Percentiles rank a stretch among this genome's conserved stretches.
Evolutionary conservation across 2,888 invertebrate species (phyloP).

Genomic region (Ochlodes sylvanus): DNA sequence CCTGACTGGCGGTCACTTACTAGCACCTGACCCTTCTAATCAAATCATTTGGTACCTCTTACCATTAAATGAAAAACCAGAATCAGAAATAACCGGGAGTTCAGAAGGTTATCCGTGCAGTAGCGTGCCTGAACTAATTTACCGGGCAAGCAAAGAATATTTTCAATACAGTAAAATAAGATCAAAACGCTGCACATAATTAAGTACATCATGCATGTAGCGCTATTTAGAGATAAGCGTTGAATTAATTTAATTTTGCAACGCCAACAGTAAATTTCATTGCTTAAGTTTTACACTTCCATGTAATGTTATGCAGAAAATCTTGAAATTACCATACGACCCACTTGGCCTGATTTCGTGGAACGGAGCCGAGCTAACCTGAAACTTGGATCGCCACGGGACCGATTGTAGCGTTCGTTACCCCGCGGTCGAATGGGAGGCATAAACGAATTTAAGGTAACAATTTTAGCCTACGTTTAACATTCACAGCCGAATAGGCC

Average conservation of each 20-base stretch:
- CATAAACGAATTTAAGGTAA: constrained; percentile 78
- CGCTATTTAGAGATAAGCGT: too few species aligned
- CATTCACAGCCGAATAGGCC: constrained; percentile 57
- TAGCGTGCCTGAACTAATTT: too few species aligned
- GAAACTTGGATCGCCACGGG: constrained; percentile 69
- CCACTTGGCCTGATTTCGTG: constrained; percentile 65
- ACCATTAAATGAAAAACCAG: too few species aligned
- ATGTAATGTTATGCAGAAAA: constrained; percentile 43
- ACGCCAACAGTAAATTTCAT: constrained; percentile 21
- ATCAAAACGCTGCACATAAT: too few species aligned
- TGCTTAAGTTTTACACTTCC: constrained; percentile 21
- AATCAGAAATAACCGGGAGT: too few species aligned
- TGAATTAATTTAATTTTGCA: constrained; percentile 10
- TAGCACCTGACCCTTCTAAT: too few species aligned
- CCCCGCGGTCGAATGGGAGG: constrained; percentile 58
- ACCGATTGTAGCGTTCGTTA: constrained; percentile 72
- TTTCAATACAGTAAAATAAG: too few species aligned
- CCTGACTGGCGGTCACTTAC: too few species aligned
- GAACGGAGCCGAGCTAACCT: constrained; percentile 64
- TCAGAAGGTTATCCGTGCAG: too few species aligned
- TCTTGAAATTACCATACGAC: constrained; percentile 50
- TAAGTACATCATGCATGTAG: too few species aligned
- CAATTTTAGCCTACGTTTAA: constrained; percentile 78
- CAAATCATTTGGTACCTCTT: too few species aligned
- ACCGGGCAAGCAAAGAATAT: too few species aligned